Evolutionary conservation across 2,888 invertebrate genomes (phyloP).

Genomic region (Gortyna flavago): DNA sequence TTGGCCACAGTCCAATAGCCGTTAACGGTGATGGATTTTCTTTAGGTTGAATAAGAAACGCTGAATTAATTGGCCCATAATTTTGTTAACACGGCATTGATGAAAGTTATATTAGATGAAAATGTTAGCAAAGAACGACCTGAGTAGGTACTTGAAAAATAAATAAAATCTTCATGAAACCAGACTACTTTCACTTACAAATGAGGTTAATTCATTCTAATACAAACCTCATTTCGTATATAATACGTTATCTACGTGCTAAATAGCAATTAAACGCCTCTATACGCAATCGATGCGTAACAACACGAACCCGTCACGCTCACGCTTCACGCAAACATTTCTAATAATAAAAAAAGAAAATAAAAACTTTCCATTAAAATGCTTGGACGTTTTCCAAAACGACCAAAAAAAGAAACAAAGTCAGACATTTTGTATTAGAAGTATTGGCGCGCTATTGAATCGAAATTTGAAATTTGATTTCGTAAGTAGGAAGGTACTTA

Average conservation of each 20-base stretch:
- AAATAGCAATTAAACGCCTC: constrained; percentile 59
- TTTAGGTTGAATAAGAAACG: background rate
- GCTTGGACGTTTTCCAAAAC: constrained; percentile 53
- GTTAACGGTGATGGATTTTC: constrained; percentile 9
- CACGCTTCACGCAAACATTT: constrained; percentile 56
- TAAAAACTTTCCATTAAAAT: constrained; percentile 51
- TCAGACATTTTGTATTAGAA: constrained; percentile 23
- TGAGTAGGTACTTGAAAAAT: background rate
- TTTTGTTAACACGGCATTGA: background rate
- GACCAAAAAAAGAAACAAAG: constrained; percentile 11
- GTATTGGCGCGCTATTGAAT: constrained; percentile 10
- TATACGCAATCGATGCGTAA: constrained; percentile 63
- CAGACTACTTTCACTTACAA: constrained; percentile 37
- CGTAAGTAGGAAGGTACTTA: no score
- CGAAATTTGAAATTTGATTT: constrained; percentile 35
- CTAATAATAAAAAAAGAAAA: constrained; percentile 46
- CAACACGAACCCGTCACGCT: constrained; percentile 63
- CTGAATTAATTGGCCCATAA: background rate
- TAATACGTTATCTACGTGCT: constrained; percentile 53
- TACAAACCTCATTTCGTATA: constrained; percentile 58
- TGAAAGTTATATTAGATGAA: background rate
- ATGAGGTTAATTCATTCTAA: constrained; percentile 55
- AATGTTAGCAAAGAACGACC: background rate
- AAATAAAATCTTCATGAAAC: background rate
- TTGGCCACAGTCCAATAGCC: constrained; percentile 40